These are phyloP conservation scores for Lepisosteus osseus DNA, from an alignment of 2,113 vertebrate genomes.

Conservation along the genomic window DNA sequence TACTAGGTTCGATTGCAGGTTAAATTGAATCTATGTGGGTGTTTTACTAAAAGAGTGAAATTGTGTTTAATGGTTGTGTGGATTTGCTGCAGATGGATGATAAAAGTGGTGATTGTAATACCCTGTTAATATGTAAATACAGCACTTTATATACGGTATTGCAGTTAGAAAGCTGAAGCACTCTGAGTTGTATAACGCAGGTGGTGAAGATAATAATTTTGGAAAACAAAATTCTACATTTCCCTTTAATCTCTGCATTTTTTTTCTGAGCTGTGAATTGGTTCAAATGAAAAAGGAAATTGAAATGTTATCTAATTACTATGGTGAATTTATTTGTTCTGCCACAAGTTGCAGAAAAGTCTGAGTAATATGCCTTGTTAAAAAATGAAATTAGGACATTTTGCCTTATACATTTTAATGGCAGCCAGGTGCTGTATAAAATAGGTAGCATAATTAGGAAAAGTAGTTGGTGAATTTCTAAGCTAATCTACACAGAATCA, in stretches of 20 bases:
- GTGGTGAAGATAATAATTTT: conserved; percentile 10
- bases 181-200: conserved; percentile 4
- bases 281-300: conserved; percentile 8
- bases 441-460: conserved; percentile 43
- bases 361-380: background rate
- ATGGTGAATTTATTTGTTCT: conserved; percentile 4
- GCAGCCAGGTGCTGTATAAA: conserved; percentile 21
- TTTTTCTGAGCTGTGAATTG: background rate
- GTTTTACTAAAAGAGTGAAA: conserved; percentile 22
- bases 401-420: conserved; percentile 13
- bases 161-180: background rate
- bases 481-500: conserved; percentile 73
- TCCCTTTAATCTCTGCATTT: background rate
- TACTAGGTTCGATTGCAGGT: conserved; percentile 28
- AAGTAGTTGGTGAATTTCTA: conserved; percentile 66
- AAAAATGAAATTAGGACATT: conserved; percentile 11
- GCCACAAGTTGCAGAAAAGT: conserved; percentile 4
- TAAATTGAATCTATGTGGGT: conserved; percentile 22
- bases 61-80: background rate
- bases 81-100: background rate
- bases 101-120: conserved; percentile 19
- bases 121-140: conserved; percentile 11
- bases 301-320: conserved; percentile 3
- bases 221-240: background rate
- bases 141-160: background rate